Base-by-base conservation (phyloP, 2,888 invertebrate species). In the Plebejus melissa region DNA sequence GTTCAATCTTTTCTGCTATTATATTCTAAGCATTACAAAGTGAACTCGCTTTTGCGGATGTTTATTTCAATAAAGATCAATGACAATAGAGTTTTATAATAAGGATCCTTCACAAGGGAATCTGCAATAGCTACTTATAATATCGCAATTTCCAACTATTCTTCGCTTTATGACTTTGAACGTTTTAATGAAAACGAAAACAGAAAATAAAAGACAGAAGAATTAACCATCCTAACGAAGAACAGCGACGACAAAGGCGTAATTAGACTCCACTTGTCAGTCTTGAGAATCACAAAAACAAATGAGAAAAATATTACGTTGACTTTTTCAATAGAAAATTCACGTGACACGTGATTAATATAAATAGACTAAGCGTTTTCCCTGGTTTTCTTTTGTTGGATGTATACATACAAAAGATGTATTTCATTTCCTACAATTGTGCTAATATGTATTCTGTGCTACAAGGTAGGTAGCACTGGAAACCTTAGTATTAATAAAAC, bases 211-310 rank as follows among this genome's bases (percentile, higher is more conserved):
- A 71, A 46, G 50, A 54, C 28, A 50, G 72, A 72, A 46, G 50
- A 72, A 72, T 54, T 72, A 72, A 70, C 41, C 41, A 70, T 1
- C 70, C 41, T 22, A 70, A 72, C 46, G 72, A 72, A 72, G 72
- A 72, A 54, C 72, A 3, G 54, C 28, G 50, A 72, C 5, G 36
- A 72, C 54, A 72, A 72, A 72, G 72, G 72, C 50, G 50, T 72
- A 72, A 72, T 72, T 72, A 72, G 72, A 72, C 72, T 72, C 50
- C 54, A 72, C 72, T 72, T 72, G 54, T 72, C 50, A 72, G 72
- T 72, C 72, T 72, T 72, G 72, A 72, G 72, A 72, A 54, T 36
- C 11, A 36, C 72, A 72, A 50, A 72, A 72, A 54, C 72, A 72
- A 72, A 72, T 54, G 72, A 54, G 72, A 72, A 32, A 32, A 72